Conservation (phyloP, 2,797 vertebrate species). For the Lophotriccus pileatus region DNA sequence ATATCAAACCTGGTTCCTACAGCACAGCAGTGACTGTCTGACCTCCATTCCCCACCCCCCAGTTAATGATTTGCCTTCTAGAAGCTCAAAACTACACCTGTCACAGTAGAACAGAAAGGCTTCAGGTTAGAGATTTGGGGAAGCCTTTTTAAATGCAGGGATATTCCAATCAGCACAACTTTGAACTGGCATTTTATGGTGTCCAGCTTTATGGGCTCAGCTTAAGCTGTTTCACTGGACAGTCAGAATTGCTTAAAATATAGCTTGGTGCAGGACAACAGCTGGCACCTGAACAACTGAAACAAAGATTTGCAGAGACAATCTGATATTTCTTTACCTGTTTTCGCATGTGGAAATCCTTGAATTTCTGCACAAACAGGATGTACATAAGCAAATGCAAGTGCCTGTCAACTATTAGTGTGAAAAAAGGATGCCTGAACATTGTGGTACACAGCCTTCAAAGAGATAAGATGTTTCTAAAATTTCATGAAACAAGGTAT, state of each 20-base stretch:
- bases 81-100: background rate
- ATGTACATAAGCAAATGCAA: background rate
- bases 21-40: background rate
- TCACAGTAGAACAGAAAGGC: background rate
- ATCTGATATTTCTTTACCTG: background rate
- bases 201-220: background rate
- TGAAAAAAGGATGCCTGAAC: background rate
- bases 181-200: background rate
- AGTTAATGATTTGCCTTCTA: background rate
- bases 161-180: background rate
- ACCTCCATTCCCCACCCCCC: background rate
- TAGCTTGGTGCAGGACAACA: background rate
- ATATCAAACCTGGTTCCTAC: background rate
- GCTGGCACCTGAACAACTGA: background rate
- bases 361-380: background rate
- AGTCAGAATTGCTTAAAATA: background rate
- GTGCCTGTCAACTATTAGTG: background rate
- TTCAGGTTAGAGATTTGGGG: background rate
- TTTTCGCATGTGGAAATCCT: background rate
- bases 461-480: background rate
- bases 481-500: background rate
- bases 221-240: background rate
- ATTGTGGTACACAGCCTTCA: background rate
- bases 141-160: background rate
- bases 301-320: background rate